Evolutionary conservation across 2,797 vertebrate species (phyloP).

Genomic region (Anisognathus igniventris): DNA sequence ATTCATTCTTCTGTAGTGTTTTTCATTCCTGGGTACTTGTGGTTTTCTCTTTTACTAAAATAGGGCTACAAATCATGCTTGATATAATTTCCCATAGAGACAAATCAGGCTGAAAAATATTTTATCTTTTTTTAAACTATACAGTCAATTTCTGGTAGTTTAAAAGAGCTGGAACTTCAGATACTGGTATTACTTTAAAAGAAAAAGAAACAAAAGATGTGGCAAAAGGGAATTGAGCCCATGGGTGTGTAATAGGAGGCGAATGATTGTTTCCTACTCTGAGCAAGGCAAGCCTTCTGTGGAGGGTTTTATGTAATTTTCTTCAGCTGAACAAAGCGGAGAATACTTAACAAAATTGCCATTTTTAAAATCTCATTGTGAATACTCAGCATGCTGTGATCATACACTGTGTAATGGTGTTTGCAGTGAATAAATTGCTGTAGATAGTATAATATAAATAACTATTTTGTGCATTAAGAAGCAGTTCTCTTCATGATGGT

Average conservation of each 20-base stretch:
- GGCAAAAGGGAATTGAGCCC: background rate
- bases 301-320: constrained; percentile 49
- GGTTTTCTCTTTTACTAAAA: background rate
- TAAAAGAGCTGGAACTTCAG: background rate
- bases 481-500: constrained; percentile 13
- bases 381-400: constrained; percentile 52
- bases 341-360: constrained; percentile 63
- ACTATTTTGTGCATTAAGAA: constrained; percentile 46
- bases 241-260: background rate
- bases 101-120: background rate
- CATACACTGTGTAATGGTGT: constrained; percentile 61
- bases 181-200: background rate
- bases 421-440: constrained; percentile 63
- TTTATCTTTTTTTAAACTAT: background rate
- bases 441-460: constrained; percentile 63
- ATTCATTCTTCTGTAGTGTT: background rate
- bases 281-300: constrained; percentile 30
- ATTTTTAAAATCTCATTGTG: constrained; percentile 58
- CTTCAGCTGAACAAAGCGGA: constrained; percentile 48
- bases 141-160: background rate
- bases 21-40: background rate
- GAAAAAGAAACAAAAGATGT: background rate
- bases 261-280: background rate
- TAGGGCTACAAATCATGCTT: background rate
- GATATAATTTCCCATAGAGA: background rate